phyloP scores from a whole-genome alignment of 2,888 invertebrate species.

The Megalurothrips usitatus region DNA sequence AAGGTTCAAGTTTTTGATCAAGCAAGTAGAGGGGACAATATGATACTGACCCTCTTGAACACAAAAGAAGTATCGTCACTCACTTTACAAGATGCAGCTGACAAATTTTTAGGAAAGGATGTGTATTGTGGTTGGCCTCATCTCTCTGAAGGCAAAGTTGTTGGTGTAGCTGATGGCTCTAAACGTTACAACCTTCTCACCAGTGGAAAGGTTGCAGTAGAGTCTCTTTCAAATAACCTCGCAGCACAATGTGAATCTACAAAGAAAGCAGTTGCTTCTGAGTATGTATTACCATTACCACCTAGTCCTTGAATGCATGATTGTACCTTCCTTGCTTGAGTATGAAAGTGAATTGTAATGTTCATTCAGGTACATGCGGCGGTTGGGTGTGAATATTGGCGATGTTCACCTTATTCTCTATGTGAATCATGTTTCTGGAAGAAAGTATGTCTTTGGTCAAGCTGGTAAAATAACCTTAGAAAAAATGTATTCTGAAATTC shows the following conservation, averaged over 20 bases:
- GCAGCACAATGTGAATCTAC: background rate
- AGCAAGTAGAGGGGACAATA: slow-evolving; percentile 72
- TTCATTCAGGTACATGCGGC: slow-evolving; percentile 35
- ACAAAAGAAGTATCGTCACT: slow-evolving; percentile 36
- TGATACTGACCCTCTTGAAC: slow-evolving; percentile 65
- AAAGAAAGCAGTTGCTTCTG: background rate
- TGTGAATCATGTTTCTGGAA: slow-evolving; percentile 67
- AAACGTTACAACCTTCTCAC: background rate
- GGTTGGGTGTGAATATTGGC: slow-evolving; percentile 75
- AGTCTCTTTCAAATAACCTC: background rate
- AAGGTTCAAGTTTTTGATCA: slow-evolving; percentile 87
- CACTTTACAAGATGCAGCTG: slow-evolving; percentile 52
- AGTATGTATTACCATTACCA: background rate
- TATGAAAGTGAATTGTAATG: background rate
- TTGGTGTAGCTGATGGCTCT: slow-evolving; percentile 21
- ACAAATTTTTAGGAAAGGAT: slow-evolving; percentile 63
- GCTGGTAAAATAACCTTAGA: slow-evolving; percentile 62
- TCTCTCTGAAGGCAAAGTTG: slow-evolving; percentile 68
- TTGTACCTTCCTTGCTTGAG: background rate
- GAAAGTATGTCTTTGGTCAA: slow-evolving; percentile 55
- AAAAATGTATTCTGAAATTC: slow-evolving; percentile 47
- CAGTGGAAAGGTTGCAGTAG: background rate
- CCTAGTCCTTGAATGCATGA: background rate
- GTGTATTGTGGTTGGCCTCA: slow-evolving; percentile 92
- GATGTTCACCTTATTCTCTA: slow-evolving; percentile 62